Evolutionary conservation across 2,113 vertebrate genomes (phyloP).

Genomic region (Drymodes brunneopygia): DNA sequence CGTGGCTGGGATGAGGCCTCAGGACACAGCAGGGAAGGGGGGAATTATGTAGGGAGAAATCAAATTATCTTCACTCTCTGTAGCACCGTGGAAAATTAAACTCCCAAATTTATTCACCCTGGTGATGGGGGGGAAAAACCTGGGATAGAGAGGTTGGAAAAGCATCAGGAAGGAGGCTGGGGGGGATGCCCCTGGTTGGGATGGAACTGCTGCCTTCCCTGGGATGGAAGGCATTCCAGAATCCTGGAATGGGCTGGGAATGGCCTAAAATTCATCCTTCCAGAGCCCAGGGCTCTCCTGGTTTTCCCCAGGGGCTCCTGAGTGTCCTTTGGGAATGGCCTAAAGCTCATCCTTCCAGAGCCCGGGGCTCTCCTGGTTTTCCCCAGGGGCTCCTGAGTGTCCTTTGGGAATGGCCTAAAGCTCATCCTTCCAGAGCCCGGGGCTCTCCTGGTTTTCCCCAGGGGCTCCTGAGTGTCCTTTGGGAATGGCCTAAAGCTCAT

Average conservation of each 20-base stretch:
- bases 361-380: too few species aligned
- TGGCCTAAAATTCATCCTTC: background rate
- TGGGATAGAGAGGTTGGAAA: background rate
- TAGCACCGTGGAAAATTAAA: background rate
- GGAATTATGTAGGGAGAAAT: fast-evolving
- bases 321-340: too few species aligned
- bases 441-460: background rate
- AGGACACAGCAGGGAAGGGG: background rate
- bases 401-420: background rate
- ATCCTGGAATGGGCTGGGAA: background rate
- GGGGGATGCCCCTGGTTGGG: background rate
- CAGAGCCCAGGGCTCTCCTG: background rate
- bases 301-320: too few species aligned
- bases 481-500: background rate
- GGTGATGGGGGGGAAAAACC: background rate
- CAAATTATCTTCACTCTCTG: background rate
- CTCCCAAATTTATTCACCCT: background rate
- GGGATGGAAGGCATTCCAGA: background rate
- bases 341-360: too few species aligned
- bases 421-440: too few species aligned
- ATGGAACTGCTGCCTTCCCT: background rate
- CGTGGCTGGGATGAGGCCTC: fast-evolving
- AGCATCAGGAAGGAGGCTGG: too few species aligned
- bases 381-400: background rate
- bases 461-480: background rate